These are phyloP conservation scores for Elegia similella DNA, from an alignment of 2,888 invertebrate genomes.

Conservation along the genomic window DNA sequence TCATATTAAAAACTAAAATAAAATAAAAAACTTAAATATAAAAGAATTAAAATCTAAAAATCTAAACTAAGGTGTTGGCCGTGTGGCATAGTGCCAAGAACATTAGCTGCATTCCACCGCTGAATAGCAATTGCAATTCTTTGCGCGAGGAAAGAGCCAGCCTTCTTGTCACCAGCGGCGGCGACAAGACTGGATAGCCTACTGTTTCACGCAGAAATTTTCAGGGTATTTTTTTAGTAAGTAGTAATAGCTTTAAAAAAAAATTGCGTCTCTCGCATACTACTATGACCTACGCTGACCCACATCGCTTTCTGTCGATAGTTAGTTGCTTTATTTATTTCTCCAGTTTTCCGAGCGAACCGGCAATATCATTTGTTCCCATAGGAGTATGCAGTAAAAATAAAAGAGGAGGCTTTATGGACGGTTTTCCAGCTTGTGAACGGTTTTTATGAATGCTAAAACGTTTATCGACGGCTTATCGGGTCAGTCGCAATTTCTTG, in stretches of 20 bases:
- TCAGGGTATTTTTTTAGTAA: slow-evolving; percentile 7
- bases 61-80: too few species aligned
- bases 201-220: neutral
- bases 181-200: too few species aligned
- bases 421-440: slow-evolving; percentile 1
- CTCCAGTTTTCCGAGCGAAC: slow-evolving; percentile 2
- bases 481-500: neutral
- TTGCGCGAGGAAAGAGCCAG: too few species aligned
- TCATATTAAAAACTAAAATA: too few species aligned
- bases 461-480: slow-evolving; percentile 3
- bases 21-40: too few species aligned
- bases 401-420: neutral
- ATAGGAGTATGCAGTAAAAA: neutral
- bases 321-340: slow-evolving; percentile 5
- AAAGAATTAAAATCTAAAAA: too few species aligned
- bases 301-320: slow-evolving; percentile 9
- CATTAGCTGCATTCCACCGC: too few species aligned
- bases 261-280: too few species aligned
- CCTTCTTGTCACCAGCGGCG: too few species aligned
- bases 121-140: too few species aligned
- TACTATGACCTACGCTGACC: slow-evolving; percentile 6
- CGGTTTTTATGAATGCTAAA: slow-evolving; percentile 2
- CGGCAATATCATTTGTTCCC: slow-evolving; percentile 6
- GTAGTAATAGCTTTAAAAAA: too few species aligned
- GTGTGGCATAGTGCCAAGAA: too few species aligned